phyloP scores from a whole-genome alignment of 2,797 vertebrate species.

The Notamacropus eugenii region DNA sequence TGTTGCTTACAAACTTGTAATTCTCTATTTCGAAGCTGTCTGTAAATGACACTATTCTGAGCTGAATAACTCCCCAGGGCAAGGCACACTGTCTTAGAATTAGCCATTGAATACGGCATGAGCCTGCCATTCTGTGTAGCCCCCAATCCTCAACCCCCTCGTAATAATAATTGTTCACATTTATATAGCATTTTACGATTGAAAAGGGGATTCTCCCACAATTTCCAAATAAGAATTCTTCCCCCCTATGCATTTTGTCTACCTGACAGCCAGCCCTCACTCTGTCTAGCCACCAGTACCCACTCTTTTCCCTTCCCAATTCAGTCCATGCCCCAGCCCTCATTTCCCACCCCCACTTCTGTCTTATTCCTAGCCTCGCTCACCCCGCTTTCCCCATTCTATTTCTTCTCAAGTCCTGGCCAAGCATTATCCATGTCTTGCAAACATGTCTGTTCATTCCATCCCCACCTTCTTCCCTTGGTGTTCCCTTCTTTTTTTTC shows the following conservation, averaged over 20 bases:
- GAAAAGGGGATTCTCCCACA: not conserved
- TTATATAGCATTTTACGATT: not conserved
- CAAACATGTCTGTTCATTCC: not conserved
- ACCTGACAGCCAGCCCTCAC: not conserved
- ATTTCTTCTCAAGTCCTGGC: not conserved
- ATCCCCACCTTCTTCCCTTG: not conserved
- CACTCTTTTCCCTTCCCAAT: not conserved
- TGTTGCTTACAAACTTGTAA: slow-evolving; percentile 74
- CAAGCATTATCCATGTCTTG: rapidly evolving
- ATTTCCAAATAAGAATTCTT: not conserved
- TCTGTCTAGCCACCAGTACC: not conserved
- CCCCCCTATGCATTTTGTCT: not conserved
- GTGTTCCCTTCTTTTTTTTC: not conserved
- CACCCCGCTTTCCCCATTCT: slow-evolving; percentile 13
- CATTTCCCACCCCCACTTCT: not conserved
- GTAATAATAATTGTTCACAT: not conserved
- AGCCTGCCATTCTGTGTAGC: slow-evolving; percentile 43
- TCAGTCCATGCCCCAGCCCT: not conserved
- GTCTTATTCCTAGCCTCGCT: not conserved
- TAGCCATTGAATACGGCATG: slow-evolving; percentile 63
- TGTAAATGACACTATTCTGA: slow-evolving; percentile 71
- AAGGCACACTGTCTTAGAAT: slow-evolving; percentile 50
- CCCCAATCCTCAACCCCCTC: not conserved
- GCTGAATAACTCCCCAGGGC: slow-evolving; percentile 62
- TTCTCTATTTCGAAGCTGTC: slow-evolving; percentile 55